These are phyloP conservation scores for Ganaspis brasiliensis DNA, from an alignment of 2,888 invertebrate species.

Conservation along the genomic window DNA sequence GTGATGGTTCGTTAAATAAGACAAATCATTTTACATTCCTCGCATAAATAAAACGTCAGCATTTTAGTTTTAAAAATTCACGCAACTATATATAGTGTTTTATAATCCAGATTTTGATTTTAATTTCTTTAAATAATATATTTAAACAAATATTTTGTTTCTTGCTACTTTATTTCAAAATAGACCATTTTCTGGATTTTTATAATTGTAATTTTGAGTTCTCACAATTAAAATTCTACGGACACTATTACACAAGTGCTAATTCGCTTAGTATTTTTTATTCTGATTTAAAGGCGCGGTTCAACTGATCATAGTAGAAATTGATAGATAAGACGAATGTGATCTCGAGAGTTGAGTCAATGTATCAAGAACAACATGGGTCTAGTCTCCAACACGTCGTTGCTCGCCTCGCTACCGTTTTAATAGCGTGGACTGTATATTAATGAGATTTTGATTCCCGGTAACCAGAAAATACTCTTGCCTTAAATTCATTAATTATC, in stretches of 20 bases:
- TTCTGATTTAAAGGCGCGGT: constrained; percentile 47
- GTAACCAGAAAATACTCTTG: neutral
- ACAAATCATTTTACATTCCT: neutral
- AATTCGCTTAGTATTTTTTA: constrained; percentile 20
- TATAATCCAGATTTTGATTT: too few species aligned
- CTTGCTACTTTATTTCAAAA: too few species aligned
- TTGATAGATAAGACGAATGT: constrained; percentile 38
- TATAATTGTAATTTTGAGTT: constrained; percentile 1
- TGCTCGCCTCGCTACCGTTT: constrained; percentile 51
- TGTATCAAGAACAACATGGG: constrained; percentile 35
- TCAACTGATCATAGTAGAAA: constrained; percentile 49
- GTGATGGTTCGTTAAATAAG: constrained; percentile 22
- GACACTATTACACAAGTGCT: constrained; percentile 24
- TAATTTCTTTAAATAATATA: too few species aligned
- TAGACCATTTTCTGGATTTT: too few species aligned
- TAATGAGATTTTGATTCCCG: constrained; percentile 45
- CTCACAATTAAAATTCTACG: constrained; percentile 30
- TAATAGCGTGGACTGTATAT: constrained; percentile 51
- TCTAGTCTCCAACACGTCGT: constrained; percentile 41
- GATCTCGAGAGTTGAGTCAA: constrained; percentile 43
- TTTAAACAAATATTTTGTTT: too few species aligned
- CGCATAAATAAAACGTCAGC: neutral
- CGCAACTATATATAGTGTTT: too few species aligned
- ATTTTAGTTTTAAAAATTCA: neutral
- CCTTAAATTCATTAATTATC: constrained; percentile 15